Conservation (phyloP, 2,113 vertebrate species). For the Callocephalon fimbriatum region DNA sequence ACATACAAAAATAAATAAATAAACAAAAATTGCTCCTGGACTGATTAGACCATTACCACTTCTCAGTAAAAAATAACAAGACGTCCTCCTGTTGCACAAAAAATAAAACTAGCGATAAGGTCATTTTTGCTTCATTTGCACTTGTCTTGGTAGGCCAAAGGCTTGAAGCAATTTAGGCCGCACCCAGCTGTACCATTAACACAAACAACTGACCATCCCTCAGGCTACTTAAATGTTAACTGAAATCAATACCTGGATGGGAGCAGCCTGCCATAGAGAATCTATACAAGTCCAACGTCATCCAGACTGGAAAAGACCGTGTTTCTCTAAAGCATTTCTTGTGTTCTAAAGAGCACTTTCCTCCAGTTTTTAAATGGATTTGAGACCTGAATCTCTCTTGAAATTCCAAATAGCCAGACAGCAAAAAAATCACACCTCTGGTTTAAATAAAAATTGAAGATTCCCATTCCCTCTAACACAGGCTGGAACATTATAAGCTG, state of each 20-base stretch:
- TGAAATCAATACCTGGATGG: slow-evolving; percentile 40
- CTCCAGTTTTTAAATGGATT: background rate
- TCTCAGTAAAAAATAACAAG: background rate
- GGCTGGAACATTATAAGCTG: background rate
- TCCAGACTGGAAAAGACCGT: background rate
- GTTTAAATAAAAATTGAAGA: background rate
- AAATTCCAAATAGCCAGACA: background rate
- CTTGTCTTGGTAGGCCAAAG: background rate
- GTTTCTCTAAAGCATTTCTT: background rate
- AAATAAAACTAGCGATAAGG: background rate
- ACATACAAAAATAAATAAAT: accelerated
- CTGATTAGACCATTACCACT: background rate
- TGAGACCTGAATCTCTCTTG: background rate
- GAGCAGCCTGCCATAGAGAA: background rate
- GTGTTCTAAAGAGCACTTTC: background rate
- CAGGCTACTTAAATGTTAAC: background rate
- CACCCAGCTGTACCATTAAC: background rate
- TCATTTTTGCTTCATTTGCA: background rate
- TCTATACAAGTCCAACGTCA: background rate
- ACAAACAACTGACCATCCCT: slow-evolving; percentile 22
- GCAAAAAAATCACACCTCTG: background rate
- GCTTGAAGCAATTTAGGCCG: slow-evolving; percentile 13
- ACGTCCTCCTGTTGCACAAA: background rate
- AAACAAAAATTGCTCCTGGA: background rate
- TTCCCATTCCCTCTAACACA: background rate